Evolutionary conservation across 2,113 vertebrate genomes (phyloP).

Genomic region (Zosterops lateralis): DNA sequence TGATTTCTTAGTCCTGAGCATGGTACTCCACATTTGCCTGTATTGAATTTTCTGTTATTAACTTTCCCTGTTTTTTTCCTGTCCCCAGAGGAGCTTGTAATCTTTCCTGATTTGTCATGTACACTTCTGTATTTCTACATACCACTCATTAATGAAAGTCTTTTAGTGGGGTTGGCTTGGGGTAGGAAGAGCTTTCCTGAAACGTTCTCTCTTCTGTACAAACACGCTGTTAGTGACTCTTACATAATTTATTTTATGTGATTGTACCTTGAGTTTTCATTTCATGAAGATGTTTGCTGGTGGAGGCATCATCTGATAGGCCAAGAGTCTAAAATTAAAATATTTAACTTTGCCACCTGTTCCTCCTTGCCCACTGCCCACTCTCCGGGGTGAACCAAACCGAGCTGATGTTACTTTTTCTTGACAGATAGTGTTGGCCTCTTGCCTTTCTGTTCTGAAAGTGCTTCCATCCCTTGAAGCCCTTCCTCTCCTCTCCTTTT

Average conservation of each 20-base stretch:
- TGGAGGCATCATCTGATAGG: fast-evolving
- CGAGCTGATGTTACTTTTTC: background rate
- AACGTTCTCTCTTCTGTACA: background rate
- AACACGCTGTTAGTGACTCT: background rate
- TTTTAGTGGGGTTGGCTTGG: background rate
- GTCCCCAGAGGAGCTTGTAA: background rate
- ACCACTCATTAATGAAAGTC: background rate
- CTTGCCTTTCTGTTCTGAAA: background rate
- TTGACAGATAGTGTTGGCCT: background rate
- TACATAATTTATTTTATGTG: background rate
- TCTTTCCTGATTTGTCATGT: background rate
- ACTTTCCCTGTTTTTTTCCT: background rate
- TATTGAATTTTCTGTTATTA: constrained; percentile 29
- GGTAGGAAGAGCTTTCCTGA: background rate
- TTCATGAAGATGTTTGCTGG: background rate
- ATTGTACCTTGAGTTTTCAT: background rate
- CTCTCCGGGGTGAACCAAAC: background rate
- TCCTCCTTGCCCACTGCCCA: background rate
- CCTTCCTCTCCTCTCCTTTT: background rate
- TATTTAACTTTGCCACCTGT: background rate
- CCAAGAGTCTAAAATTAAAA: background rate
- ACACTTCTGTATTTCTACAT: background rate
- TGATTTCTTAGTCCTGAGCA: constrained; percentile 18
- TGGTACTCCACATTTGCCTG: background rate
- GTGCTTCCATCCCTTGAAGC: background rate